Base-by-base conservation (phyloP, 2,888 invertebrate genomes). In the Lithophane socia region DNA sequence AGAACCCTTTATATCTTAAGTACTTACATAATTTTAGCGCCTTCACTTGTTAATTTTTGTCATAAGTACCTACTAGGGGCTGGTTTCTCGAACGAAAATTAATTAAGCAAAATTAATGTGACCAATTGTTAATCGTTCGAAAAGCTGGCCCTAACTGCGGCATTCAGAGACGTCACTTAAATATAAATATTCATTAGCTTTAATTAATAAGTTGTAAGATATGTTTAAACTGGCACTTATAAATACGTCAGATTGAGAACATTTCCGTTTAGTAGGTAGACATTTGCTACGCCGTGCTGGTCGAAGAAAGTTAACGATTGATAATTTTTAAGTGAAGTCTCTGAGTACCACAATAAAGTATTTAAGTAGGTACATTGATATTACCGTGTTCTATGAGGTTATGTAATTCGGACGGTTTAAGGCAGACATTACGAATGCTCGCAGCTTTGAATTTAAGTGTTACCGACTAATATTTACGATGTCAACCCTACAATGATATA, bases 371-470 rank as follows among this genome's bases (percentile, higher is more conserved):
- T 21, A 64, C 13, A 47, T n/a, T 61, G 21, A 18, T 29, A 61
- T 67, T 67, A 67, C 49, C 29, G 21, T 44, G 21, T 21, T 37
- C 37, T 16, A 54, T 16, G 42, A 70, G 42, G 54, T 70, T 47
- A 29, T 29, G 13, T 61, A 21, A 8, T 54, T 71, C 56, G 73
- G 71, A 73, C 71, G 73, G 73, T 71, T 29, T 73, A 54, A 56
- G 44, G 44, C 54, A 73, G 42, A 56, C 44, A n/a, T 56, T 54
- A 44, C 71, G 29, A 73, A 71, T 21, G 12, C 73, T 44, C 16
- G 44, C 29, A 56, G 21, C 42, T 56, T 16, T 21, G 42, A 21
- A 68, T 37, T 16, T 12, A 68, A 47, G 24, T 60, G 29, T 42
- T 13, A 68, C n/a, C 54, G 52, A 16, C 24, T 49, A 69, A 42